These are phyloP conservation scores for Allygus modestus DNA, from an alignment of 2,888 invertebrate genomes.

Conservation along the genomic window DNA sequence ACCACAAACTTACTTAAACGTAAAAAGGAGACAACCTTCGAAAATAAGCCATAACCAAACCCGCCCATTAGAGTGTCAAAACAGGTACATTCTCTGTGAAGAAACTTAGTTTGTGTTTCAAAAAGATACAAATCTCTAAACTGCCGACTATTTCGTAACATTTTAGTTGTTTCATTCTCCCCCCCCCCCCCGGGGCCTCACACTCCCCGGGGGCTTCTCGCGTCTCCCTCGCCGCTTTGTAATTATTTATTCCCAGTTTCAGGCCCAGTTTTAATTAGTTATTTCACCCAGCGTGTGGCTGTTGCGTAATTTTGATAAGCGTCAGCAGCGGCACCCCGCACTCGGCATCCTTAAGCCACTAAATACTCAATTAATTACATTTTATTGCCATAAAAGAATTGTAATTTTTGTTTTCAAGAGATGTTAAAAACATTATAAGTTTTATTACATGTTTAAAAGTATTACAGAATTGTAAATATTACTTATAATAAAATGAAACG, in stretches of 20 bases:
- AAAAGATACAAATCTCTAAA: conserved; percentile 13
- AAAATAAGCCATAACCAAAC: no score
- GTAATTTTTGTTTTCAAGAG: no score
- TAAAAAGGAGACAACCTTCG: no score
- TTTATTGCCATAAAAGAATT: no score
- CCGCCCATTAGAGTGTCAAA: not conserved
- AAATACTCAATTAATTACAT: no score
- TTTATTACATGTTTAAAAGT: no score
- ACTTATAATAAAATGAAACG: no score
- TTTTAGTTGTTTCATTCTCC: not conserved
- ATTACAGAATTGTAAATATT: no score
- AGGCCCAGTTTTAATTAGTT: conserved; percentile 39
- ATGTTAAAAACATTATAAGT: no score
- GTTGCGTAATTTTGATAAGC: conserved; percentile 11
- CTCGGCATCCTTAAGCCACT: no score
- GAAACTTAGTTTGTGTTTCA: conserved; percentile 1
- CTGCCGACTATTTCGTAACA: not conserved
- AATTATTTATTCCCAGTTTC: conserved; percentile 38
- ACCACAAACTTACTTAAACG: no score
- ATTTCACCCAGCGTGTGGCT: conserved; percentile 3
- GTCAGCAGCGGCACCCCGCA: not conserved
- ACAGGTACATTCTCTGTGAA: not conserved
- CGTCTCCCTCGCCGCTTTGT: not conserved
- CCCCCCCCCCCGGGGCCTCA: not conserved
- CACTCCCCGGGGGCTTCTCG: not conserved